These are phyloP conservation scores for Ceramica pisi DNA, from an alignment of 2,888 invertebrate genomes.

Conservation along the genomic window DNA sequence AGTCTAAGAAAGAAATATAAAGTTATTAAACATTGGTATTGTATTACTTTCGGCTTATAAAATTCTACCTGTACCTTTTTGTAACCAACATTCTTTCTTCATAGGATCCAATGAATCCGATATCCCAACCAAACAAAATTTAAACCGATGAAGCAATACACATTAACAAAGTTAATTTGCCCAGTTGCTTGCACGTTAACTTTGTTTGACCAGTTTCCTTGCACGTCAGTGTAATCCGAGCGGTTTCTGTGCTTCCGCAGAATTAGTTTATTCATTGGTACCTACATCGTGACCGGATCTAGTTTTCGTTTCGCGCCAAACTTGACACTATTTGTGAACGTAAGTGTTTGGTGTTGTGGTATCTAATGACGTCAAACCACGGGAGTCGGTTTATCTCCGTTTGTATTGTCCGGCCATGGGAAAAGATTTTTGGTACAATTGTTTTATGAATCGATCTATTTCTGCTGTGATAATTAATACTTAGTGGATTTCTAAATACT, in stretches of 20 bases:
- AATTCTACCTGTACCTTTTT: not conserved
- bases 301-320: slow-evolving; percentile 23
- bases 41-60: not conserved
- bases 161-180: slow-evolving; percentile 20
- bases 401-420: not conserved
- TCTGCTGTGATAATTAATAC: not conserved
- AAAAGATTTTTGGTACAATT: not conserved
- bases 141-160: slow-evolving; percentile 19
- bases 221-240: slow-evolving; percentile 52
- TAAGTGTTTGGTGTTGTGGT: slow-evolving; percentile 2
- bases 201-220: slow-evolving; percentile 41
- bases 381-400: not conserved
- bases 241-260: slow-evolving; percentile 35
- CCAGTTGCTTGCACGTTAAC: slow-evolving; percentile 26
- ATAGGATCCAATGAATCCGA: not conserved
- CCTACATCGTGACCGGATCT: slow-evolving; percentile 28
- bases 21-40: not conserved
- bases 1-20: no score
- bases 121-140: not conserved
- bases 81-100: not conserved
- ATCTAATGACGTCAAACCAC: not conserved
- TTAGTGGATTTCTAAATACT: no score
- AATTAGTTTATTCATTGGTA: slow-evolving; percentile 54
- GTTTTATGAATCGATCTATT: not conserved
- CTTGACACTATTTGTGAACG: not conserved